Base-by-base conservation (phyloP, 1,140 invertebrate genomes). In the Calycopis cecrops region DNA sequence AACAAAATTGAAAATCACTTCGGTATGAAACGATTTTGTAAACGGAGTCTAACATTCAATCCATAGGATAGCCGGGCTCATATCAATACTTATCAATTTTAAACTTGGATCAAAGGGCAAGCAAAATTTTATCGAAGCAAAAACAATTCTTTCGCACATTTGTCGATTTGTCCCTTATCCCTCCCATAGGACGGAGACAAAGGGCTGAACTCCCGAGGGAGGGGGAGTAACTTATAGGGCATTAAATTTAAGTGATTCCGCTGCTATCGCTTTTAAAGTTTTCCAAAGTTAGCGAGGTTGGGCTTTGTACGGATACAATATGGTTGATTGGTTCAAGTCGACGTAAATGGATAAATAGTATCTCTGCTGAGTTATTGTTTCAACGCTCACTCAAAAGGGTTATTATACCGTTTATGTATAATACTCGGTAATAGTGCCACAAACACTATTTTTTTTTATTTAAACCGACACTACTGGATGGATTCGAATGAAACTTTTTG, bases 241-340 rank as follows among this genome's bases (percentile, higher is more conserved):
- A 76, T 84, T 84, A 75, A 76, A 76, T 78, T 78, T 81, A 81
- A 84, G 80, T 84, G 80, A 81, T 79, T 79, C 73, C 52, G 61
- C 56, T 73, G 60, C 49, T 69, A 62, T 66, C 62, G 64, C 71
- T 78, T 81, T 81, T 77, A 79, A 81, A 79, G 67, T 76, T 78
- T 70, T 69, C 57, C 59, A 60, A 69, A 63, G 50, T 66, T 52
- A 50, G 65, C 63, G 48, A 50, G 33, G 48, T 50, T 34, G 48
- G 69, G 58, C 50, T 67, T 60, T 42, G 59, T 57, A 51, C 55
- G 52, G 60, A 61, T 62, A 56, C 56, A 52, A 57, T 63, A 57
- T 34, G 47, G 47, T 38, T 50, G 47, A 57, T 53, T 48, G 59
- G 18, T 40, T 37, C 34, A 37, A 17, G 35, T 35, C 18, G 1